Evolutionary conservation across 2,888 invertebrate genomes (phyloP), one percentile per base, ranked within the genome.

Genomic region (Caprella mutica): DNA sequence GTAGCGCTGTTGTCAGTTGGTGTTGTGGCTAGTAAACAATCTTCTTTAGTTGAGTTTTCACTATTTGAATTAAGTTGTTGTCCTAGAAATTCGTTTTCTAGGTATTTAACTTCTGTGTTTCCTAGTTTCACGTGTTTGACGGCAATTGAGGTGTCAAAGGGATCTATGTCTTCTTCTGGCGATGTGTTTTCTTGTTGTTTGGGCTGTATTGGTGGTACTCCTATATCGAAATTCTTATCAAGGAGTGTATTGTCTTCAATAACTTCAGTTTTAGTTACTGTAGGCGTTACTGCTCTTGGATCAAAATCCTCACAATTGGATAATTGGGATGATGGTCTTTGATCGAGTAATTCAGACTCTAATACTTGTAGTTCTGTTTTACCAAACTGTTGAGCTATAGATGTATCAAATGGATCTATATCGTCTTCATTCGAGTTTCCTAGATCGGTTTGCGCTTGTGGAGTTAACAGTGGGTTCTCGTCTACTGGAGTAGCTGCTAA

Each of bases 401-500:
- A 86, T 0, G 90, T 90, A 69, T 90, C 90, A 68, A 91, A 90
- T 0, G 90, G 90, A 74, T 90, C 90, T 54, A 82, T 79, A 19
- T 69, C 67, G 53, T 80, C 82, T 58, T 77, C 72, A 56, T 74
- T 43, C 5, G 39, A 72, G 17, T 68, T 66, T 60, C 78, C 78
- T 9, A 79, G 14, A 4, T n/a, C 14, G 14, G 51, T 4, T 21
- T 27, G n/a, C 27, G 50, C 21, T 23, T 55, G 44, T 33, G 63
- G 59, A 9, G 39, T 42, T 27, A 50, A 27, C 2, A 26, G 19
- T 26, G 59, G 55, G 19, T 58, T 54, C 17, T 48, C 46, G 35
- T 65, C 65, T 19, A 55, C 51, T 2, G 61, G 61, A 35, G 65
- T 61, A 2, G 65, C 40, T 29, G 59, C 61, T 24, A 65, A 46